These are phyloP conservation scores for Notarius quadriscutis DNA, from an alignment of 2,113 vertebrate species.

Conservation along the genomic window DNA sequence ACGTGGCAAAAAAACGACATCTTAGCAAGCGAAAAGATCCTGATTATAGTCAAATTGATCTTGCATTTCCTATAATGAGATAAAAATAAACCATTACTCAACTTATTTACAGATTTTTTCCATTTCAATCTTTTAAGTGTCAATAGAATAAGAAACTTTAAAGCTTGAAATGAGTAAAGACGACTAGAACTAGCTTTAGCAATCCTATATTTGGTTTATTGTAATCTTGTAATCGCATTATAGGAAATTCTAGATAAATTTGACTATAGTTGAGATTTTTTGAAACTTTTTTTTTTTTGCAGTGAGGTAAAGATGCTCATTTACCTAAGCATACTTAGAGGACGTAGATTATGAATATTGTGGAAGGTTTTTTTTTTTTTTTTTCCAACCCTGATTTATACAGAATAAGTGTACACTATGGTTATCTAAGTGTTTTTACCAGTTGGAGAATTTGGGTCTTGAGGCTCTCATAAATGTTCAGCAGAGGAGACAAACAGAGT, in stretches of 20 bases:
- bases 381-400: background rate
- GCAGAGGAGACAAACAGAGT: conserved; percentile 17
- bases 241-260: background rate
- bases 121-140: background rate
- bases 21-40: background rate
- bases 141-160: background rate
- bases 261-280: background rate
- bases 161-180: background rate
- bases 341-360: background rate
- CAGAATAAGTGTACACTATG: background rate
- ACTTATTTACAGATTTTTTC: background rate
- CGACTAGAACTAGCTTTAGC: background rate
- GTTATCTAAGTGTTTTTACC: background rate
- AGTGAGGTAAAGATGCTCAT: background rate
- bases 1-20: background rate
- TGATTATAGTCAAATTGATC: background rate
- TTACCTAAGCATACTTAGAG: background rate
- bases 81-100: too few relatives aligned
- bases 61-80: background rate
- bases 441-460: background rate
- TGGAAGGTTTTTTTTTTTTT: background rate
- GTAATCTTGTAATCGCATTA: background rate
- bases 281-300: background rate
- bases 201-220: background rate
- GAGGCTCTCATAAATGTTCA: conserved; percentile 2